Conservation (phyloP, 35 echinoderm and acorn worm genomes). For the Heliocidaris tuberculata region DNA sequence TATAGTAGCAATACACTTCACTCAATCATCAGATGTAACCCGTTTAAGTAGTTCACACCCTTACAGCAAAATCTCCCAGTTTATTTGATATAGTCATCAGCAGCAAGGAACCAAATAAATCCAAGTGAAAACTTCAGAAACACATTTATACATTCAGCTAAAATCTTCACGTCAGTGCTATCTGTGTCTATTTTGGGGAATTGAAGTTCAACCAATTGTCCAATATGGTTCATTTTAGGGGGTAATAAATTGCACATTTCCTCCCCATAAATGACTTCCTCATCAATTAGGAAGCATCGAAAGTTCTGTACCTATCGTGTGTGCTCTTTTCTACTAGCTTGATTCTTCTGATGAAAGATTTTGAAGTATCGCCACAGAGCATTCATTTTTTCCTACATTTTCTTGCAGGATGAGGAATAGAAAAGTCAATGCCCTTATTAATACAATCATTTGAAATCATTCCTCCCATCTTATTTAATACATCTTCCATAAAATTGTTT, state of each 20-base stretch:
- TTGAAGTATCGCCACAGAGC: not conserved
- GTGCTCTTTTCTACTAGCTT: not conserved
- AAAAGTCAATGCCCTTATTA: not conserved
- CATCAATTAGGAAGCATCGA: conserved; percentile 12
- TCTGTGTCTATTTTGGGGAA: not conserved
- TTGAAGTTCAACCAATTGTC: not conserved
- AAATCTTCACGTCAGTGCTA: not conserved
- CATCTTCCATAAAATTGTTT: too few species aligned
- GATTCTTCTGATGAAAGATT: not conserved
- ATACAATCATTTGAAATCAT: not conserved
- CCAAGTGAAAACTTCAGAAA: too few species aligned
- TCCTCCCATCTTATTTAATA: too few species aligned
- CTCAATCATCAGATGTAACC: too few species aligned
- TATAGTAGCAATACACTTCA: too few species aligned
- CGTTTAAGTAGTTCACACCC: too few species aligned
- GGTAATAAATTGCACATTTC: conserved; percentile 15
- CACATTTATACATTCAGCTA: not conserved
- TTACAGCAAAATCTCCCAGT: too few species aligned
- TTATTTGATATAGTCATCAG: too few species aligned
- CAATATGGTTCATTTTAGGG: not conserved
- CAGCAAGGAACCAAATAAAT: too few species aligned
- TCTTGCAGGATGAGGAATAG: not conserved
- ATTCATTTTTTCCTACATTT: not conserved
- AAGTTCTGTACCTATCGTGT: not conserved
- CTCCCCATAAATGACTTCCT: conserved; percentile 32